Evolutionary conservation across 2,888 invertebrate species (phyloP), one percentile per base, ranked within the genome.

Genomic region (Xestia ashworthii): DNA sequence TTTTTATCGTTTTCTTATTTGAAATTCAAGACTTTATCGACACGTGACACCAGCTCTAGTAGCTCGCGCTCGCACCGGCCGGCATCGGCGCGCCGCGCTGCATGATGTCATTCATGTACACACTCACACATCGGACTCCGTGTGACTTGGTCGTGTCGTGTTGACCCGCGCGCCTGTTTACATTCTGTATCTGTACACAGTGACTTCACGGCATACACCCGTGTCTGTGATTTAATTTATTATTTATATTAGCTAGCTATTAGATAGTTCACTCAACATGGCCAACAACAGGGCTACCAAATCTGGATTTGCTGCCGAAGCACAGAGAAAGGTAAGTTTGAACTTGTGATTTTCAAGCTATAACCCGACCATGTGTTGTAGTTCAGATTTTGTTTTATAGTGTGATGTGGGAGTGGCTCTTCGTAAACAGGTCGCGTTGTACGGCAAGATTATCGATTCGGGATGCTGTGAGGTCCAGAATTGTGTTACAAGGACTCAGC

Each of bases 291-390:
- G 99, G 94, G 99, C 99, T 90, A 97, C 98, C 81, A 99, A 99
- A 95, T 98, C 98, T 92, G 99, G 99, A 98, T 99, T 99, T 97
- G 99, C 99, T 90, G 99, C 99, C 79, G 99, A 99, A 95, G 99
- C 99, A 74, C 99, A 99, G 96, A 98, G 98, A 94, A 99, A 99
- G 98, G 99, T 99, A 96, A 97, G 97, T 89, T 58, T 82, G 81
- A 83, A 79, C 79, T 86, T 82, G 80, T 74, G 83, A 82, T 83
- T 81, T 87, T 89, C 88, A 87, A 87, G 81, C 75, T 88, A 88
- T 89, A 85, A 91, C 48, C 87, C 92, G 90, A 85, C 91, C 71
- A 77, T 80, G 82, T 91, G 81, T 64, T 73, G 82, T 85, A 84
- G 91, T 85, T 82, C 74, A 58, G 71, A 75, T 81, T 80, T 60